Evolutionary conservation across 2,113 vertebrate genomes (phyloP), one percentile per base, ranked within the genome.

Genomic region (Cacatua alba): DNA sequence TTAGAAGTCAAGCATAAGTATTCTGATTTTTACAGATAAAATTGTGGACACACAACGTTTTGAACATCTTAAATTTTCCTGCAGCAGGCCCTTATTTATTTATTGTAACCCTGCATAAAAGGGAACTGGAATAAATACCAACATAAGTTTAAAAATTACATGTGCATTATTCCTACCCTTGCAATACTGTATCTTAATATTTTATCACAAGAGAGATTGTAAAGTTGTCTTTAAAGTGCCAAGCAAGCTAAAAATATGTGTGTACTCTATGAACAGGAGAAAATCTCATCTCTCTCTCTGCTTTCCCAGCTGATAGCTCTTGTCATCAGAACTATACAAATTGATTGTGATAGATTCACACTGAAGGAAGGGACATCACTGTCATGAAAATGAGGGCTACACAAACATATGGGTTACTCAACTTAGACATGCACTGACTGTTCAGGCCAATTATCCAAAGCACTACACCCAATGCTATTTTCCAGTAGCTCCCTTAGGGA

Each of bases 211-310:
- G 4, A 17, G 5, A 37, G 4, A 74, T 67, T 46, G 19, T 41
- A 11, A 85, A 77, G 33, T 82, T 82, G 18, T 2, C 3, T 82
- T 67, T 64, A 15, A 76, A 89, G 37, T 35, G 7, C 8, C 33
- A 53, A 29, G 7, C 5, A 20, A 69, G 64, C 15, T 69, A n/a
- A 76, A 88, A 85, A 60, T 25, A 77, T 3, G 20, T 19, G 41
- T 0, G 0, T 23, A 5, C 12, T 25, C 1, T 23, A 84, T 7
- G 25, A 59, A 59, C 8, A 48, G 17, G 11, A 64, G 13, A 88
- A 82, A 85, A 88, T 28, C 12, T 80, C 24, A 11, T n/a, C 0
- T 70, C 28, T 71, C 17, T 55, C 59, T 79, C 55, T 92, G 29
- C 17, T 70, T 62, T 85, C 18, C 17, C 23, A 53, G 17, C 7